Conservation (phyloP, 1,140 invertebrate species). For the Drosophila triauraria region DNA sequence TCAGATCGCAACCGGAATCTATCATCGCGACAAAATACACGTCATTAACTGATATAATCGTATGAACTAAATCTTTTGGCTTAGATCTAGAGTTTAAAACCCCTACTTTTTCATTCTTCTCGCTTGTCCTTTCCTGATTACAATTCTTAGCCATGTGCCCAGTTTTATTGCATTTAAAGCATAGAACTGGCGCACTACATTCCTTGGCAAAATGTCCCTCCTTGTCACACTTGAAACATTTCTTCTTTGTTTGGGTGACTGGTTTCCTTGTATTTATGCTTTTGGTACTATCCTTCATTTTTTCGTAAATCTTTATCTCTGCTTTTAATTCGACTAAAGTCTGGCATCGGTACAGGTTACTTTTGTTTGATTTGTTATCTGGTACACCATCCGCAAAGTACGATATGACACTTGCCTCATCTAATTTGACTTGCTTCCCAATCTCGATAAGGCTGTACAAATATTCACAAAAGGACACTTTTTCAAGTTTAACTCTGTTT, state of each 20-base stretch:
- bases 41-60: too few species aligned
- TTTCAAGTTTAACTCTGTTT: not conserved
- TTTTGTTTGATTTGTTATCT: not conserved
- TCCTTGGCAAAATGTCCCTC: not conserved
- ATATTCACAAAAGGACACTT: too few species aligned
- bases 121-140: too few species aligned
- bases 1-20: too few species aligned
- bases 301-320: not conserved
- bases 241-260: not conserved
- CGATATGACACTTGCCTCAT: slow-evolving; percentile 2
- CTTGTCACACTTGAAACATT: not conserved
- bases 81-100: too few species aligned
- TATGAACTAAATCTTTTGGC: too few species aligned
- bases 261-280: not conserved
- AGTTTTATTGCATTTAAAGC: too few species aligned
- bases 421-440: slow-evolving; percentile 2
- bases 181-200: too few species aligned
- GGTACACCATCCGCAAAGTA: not conserved
- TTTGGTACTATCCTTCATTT: not conserved
- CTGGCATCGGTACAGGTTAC: not conserved
- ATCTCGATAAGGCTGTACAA: not conserved
- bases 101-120: too few species aligned
- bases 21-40: too few species aligned
- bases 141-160: too few species aligned
- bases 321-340: not conserved